Conservation (phyloP, 2,888 invertebrate species). For the Diarsia mendica region DNA sequence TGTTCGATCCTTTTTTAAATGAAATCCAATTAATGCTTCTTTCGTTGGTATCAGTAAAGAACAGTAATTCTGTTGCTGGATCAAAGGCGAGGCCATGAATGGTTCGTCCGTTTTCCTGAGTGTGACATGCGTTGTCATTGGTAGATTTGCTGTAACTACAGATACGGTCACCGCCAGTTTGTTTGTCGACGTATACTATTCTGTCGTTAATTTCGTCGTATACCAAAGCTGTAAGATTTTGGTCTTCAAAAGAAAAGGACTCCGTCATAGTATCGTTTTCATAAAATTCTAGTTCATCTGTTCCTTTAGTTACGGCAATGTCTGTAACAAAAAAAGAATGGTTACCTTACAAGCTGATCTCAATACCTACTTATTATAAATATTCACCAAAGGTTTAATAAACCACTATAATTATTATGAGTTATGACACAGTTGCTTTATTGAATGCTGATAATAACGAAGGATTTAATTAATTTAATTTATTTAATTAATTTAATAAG, state of each 20-base stretch:
- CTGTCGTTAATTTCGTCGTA: conserved; percentile 7
- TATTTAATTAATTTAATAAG: no score
- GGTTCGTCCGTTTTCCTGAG: not conserved
- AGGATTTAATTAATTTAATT: no score
- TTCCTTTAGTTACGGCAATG: not conserved
- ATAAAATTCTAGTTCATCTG: not conserved
- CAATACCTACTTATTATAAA: not conserved
- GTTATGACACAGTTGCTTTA: not conserved
- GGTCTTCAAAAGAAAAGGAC: no score
- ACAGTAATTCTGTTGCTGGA: conserved; percentile 11
- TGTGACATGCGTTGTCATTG: not conserved
- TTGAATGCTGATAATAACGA: not conserved
- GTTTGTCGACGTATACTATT: not conserved
- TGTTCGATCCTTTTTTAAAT: not conserved
- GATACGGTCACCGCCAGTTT: not conserved
- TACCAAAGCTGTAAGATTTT: not conserved
- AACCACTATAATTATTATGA: not conserved
- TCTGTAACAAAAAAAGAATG: conserved; percentile 1
- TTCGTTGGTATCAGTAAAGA: conserved; percentile 9
- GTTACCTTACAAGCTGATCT: not conserved
- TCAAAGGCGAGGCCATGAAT: conserved; percentile 10
- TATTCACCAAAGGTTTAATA: not conserved
- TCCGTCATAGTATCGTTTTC: not conserved
- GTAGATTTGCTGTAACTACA: conserved; percentile 1
- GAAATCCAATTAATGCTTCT: conserved; percentile 13